These are phyloP conservation scores for Ferdinandea cuprea DNA, from an alignment of 2,888 invertebrate genomes.

Conservation along the genomic window DNA sequence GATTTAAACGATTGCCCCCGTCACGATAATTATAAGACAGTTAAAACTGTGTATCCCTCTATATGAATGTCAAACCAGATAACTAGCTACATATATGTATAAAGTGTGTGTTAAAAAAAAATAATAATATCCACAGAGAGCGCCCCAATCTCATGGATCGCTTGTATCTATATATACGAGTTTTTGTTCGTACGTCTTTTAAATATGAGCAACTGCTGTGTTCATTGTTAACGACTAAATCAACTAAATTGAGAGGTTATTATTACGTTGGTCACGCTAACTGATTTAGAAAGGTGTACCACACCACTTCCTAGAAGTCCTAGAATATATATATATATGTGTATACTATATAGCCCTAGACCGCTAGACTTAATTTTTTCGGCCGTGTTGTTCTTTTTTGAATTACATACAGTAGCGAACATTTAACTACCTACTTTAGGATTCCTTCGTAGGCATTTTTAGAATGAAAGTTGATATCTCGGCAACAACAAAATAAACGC, in stretches of 20 bases:
- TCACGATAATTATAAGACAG: conserved; percentile 13
- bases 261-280: conserved; percentile 28
- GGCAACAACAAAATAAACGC: not conserved
- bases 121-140: not conserved
- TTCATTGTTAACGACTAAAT: conserved; percentile 24
- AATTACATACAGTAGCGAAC: conserved; percentile 7
- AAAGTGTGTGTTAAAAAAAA: not conserved
- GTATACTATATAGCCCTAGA: no score
- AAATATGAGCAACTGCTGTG: not conserved
- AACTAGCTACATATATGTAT: not conserved
- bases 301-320: not conserved
- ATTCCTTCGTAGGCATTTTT: not conserved
- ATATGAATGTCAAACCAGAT: conserved; percentile 20
- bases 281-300: conserved; percentile 24
- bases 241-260: conserved; percentile 25
- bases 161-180: not conserved
- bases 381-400: not conserved
- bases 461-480: not conserved
- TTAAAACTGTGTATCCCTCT: conserved; percentile 5
- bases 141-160: not conserved
- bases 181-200: not conserved
- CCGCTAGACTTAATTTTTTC: conserved; percentile 2
- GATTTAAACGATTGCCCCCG: conserved; percentile 9
- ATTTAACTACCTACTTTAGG: not conserved
- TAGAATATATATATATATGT: conserved; percentile 7